Evolutionary conservation across 2,797 vertebrate genomes (phyloP).

Genomic region (Austrolebias charrua): DNA sequence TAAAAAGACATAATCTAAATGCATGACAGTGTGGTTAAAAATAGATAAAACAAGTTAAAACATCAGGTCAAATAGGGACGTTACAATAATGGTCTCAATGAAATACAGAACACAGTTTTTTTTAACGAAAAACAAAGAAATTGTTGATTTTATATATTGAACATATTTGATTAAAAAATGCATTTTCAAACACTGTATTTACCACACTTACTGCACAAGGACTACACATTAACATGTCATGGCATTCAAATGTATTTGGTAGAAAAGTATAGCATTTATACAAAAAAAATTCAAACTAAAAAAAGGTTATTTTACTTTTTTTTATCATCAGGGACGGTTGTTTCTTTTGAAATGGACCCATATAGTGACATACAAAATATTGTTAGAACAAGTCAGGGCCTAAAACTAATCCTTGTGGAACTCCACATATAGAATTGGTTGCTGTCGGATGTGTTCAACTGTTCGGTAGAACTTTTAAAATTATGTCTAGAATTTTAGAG

Average conservation of each 20-base stretch:
- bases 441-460: no score
- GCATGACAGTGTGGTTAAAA: conserved; percentile 18
- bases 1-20: conserved; percentile 2
- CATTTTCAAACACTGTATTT: neutral
- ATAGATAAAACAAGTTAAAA: neutral
- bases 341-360: no score
- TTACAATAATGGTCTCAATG: neutral
- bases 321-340: no score
- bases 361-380: no score
- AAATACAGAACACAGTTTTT: neutral
- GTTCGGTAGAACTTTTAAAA: no score
- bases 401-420: no score
- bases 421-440: no score
- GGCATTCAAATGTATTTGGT: neutral
- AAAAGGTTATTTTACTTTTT: no score
- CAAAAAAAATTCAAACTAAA: no score
- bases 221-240: neutral
- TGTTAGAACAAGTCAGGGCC: no score
- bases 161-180: neutral
- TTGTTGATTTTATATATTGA: neutral
- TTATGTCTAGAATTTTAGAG: no score
- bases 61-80: conserved; percentile 13
- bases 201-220: neutral
- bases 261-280: neutral
- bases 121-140: neutral